Base-by-base conservation (phyloP, 2,113 vertebrate species). In the Myodes glareolus region DNA sequence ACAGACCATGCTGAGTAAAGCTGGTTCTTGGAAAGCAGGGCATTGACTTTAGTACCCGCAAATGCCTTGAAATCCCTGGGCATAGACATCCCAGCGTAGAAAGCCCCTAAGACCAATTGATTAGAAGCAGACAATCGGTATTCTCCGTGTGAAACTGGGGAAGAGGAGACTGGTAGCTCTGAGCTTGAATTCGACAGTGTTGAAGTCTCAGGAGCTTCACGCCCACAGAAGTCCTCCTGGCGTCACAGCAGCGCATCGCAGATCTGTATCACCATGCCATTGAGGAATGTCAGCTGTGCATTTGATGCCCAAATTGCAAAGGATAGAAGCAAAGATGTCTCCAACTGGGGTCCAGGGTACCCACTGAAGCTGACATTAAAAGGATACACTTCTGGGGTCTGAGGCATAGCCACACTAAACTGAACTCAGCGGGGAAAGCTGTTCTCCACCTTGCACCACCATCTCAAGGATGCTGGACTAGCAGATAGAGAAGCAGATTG, bases 231-330 rank as follows among this genome's bases (percentile, higher is more conserved):
- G 6, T 27, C 31, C 8, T 50, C 85, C 3, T 47, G 27, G 78
- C 29, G 21, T 8, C 42, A 10, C 5, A 5, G 16, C 63, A 3
- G 11, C 39, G 33, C 19, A 61, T 7, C 61, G 33, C 31, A n/a
- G 2, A 3, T 3, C 39, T 76, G 3, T 45, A 12, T 23, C 0
- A 0, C 12, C 4, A 0, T 0, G 14, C 4, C 21, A 8, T 3
- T 8, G 0, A 17, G 21, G 61, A 78, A 61, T 5, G 61, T n/a
- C 4, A 36, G 65, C 36, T n/a, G 0, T 21, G 3, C 5, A 23
- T 78, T 68, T 3, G 0, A 29, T 23, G n/a, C 27, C 47, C 50
- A 14, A 11, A 5, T 10, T 68, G 31, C 72, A 91, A 75, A 86
- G 58, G 67, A 16, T 27, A 39, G 33, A 10, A 7, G 45, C 3